These are phyloP conservation scores for Bedellia somnulentella DNA, from an alignment of 2,888 invertebrate genomes.

Conservation along the genomic window DNA sequence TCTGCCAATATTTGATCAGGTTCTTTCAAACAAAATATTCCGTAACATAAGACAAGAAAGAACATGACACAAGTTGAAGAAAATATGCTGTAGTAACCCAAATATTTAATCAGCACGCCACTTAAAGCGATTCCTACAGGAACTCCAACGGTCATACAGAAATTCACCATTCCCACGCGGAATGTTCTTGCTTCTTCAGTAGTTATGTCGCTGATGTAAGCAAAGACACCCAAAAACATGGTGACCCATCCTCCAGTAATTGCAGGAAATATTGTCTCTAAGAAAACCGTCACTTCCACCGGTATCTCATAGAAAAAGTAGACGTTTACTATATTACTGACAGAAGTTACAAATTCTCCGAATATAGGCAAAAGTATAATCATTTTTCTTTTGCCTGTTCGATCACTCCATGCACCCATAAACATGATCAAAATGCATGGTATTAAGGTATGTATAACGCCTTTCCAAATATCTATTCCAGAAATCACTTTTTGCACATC, in stretches of 20 bases:
- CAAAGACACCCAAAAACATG: slow-evolving; percentile 62
- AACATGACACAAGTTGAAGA: slow-evolving; percentile 34
- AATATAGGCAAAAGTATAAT: slow-evolving; percentile 59
- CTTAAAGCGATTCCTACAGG: slow-evolving; percentile 59
- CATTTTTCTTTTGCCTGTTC: slow-evolving; percentile 57
- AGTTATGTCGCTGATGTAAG: slow-evolving; percentile 66
- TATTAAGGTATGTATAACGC: slow-evolving; percentile 53
- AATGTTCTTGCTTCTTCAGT: slow-evolving; percentile 59
- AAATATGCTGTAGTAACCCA: slow-evolving; percentile 51
- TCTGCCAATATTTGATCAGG: slow-evolving; percentile 41
- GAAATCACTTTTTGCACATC: slow-evolving; percentile 63
- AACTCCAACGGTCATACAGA: slow-evolving; percentile 60
- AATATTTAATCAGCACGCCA: slow-evolving; percentile 39
- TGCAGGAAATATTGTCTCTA: slow-evolving; percentile 55
- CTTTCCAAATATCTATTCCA: slow-evolving; percentile 60
- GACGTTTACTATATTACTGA: slow-evolving; percentile 55
- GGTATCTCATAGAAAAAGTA: slow-evolving; percentile 62
- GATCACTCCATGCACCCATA: slow-evolving; percentile 65
- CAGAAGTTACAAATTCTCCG: slow-evolving; percentile 52
- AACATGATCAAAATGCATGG: slow-evolving; percentile 62
- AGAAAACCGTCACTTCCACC: slow-evolving; percentile 50
- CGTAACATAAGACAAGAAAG: slow-evolving; percentile 69
- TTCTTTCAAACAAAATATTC: slow-evolving; percentile 70
- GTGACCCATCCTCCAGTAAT: slow-evolving; percentile 59
- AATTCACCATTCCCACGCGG: slow-evolving; percentile 64